These are phyloP conservation scores for Eulithis testata DNA, from an alignment of 2,888 invertebrate genomes.

Conservation along the genomic window DNA sequence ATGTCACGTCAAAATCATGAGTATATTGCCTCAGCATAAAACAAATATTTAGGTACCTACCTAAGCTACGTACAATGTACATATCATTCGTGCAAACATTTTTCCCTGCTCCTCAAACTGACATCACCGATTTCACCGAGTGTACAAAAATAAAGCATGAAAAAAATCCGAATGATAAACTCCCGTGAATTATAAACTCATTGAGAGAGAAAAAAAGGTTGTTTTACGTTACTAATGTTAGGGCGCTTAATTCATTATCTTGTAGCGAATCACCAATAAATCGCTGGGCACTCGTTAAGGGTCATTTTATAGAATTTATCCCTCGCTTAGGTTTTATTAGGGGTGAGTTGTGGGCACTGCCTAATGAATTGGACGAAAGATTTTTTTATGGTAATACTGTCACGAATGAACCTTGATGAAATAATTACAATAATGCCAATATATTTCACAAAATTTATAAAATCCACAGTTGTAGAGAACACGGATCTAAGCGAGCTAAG, in stretches of 20 bases:
- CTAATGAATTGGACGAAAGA: constrained; percentile 32
- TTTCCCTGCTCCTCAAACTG: no score
- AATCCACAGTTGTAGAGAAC: no score
- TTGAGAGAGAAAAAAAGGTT: constrained; percentile 52
- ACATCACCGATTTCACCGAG: no score
- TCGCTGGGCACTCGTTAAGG: constrained; percentile 59
- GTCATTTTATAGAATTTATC: constrained; percentile 62
- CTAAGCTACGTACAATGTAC: no score
- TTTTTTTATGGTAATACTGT: constrained; percentile 28
- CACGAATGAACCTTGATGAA: background rate
- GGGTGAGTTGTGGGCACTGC: constrained; percentile 26
- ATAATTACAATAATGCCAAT: no score
- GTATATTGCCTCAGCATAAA: no score
- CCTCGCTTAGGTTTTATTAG: constrained; percentile 50
- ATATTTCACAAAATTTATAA: no score
- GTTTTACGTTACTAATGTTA: constrained; percentile 62
- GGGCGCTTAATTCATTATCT: constrained; percentile 70
- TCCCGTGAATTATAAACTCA: constrained; percentile 40
- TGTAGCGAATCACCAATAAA: constrained; percentile 65
- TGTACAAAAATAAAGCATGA: background rate
- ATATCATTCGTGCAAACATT: no score
- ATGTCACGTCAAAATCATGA: no score
- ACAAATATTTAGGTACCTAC: no score
- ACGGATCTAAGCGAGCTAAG: no score
- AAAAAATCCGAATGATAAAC: constrained; percentile 1